These are phyloP conservation scores for Papilio helenus DNA, from an alignment of 1,140 invertebrate genomes.

Conservation along the genomic window DNA sequence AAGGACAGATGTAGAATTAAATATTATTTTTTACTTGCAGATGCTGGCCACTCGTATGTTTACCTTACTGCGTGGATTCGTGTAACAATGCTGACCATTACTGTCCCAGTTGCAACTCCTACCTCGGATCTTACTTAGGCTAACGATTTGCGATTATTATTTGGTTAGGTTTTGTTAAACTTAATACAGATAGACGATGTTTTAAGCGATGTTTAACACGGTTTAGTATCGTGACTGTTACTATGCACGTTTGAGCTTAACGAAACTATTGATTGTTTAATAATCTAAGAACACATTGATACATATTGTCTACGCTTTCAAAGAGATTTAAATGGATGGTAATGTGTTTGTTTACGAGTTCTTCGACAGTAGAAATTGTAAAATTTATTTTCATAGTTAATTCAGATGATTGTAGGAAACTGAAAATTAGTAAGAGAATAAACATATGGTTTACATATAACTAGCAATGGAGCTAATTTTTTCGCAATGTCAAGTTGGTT, in stretches of 20 bases:
- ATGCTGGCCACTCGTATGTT: conserved; percentile 83
- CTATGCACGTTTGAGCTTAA: neutral
- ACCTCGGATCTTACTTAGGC: conserved; percentile 44
- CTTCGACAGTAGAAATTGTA: too few relatives aligned
- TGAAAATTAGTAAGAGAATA: too few relatives aligned
- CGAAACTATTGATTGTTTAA: neutral
- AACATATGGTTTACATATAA: too few relatives aligned
- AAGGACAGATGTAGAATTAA: too few relatives aligned
- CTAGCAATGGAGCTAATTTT: too few relatives aligned
- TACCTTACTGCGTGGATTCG: conserved; percentile 86
- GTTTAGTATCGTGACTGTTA: neutral
- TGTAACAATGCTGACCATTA: conserved; percentile 85
- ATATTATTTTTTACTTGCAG: conserved; percentile 68
- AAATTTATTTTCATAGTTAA: too few relatives aligned
- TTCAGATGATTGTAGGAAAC: too few relatives aligned
- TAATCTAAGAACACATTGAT: neutral
- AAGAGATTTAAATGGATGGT: too few relatives aligned
- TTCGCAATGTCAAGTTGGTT: too few relatives aligned
- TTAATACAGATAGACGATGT: conserved; percentile 14
- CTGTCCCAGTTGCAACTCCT: conserved; percentile 85
- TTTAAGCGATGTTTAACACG: neutral
- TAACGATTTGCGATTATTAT: neutral
- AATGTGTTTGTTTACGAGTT: too few relatives aligned
- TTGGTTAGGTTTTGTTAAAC: conserved; percentile 2
- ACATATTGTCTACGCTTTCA: too few relatives aligned